phyloP scores from a whole-genome alignment of 2,797 vertebrate genomes.

The Anguilla marmorata region DNA sequence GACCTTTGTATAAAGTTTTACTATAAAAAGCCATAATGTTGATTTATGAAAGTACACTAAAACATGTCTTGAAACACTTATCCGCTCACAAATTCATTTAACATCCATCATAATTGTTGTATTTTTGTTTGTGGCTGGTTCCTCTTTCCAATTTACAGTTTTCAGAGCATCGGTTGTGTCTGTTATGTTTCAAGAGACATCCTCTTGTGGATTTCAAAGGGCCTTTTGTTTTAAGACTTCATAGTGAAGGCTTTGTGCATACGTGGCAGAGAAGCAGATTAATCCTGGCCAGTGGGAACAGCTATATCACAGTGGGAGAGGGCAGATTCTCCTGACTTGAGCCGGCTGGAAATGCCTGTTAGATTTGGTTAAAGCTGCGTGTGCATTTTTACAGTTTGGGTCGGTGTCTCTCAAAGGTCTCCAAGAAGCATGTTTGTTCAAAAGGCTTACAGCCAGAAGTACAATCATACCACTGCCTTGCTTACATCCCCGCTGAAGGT shows the following conservation, averaged over 20 bases:
- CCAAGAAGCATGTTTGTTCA: not conserved
- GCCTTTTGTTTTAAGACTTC: not conserved
- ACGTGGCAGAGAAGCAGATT: slow-evolving; percentile 3
- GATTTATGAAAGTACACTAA: not conserved
- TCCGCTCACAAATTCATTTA: not conserved
- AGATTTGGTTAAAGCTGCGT: not conserved
- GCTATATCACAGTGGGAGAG: not conserved
- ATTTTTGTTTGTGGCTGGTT: not conserved
- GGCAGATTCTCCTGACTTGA: not conserved
- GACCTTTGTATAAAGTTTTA: not conserved
- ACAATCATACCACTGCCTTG: not conserved
- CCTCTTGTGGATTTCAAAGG: not conserved
- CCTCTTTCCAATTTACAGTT: slow-evolving; percentile 2
- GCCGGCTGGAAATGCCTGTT: not conserved
- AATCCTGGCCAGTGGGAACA: not conserved
- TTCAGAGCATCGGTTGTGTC: not conserved
- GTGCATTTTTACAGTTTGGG: not conserved
- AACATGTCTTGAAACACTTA: not conserved
- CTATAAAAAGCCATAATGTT: not conserved
- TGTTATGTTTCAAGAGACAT: slow-evolving; percentile 10
- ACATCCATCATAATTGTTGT: not conserved
- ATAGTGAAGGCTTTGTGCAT: not conserved
- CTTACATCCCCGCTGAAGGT: not conserved
- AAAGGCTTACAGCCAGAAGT: not conserved
- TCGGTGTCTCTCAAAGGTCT: not conserved